These are phyloP conservation scores for Hystrix cristata DNA, from an alignment of 2,113 vertebrate genomes.

Conservation along the genomic window DNA sequence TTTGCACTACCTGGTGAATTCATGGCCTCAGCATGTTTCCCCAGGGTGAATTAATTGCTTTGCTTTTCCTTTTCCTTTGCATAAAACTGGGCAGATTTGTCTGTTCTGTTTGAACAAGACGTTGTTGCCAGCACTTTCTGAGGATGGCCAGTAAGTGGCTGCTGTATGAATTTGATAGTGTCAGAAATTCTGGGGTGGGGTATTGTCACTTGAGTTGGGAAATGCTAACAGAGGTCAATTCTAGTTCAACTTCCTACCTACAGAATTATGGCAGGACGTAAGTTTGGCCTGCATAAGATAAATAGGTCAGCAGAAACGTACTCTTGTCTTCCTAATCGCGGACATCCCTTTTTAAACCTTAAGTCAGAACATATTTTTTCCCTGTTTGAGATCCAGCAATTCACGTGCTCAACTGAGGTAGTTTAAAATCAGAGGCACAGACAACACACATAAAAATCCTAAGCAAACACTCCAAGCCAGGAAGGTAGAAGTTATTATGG, in stretches of 20 bases:
- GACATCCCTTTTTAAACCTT: conserved; percentile 79
- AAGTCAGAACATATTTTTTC: conserved; percentile 81
- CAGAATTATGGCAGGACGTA: conserved; percentile 86
- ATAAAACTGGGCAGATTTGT: conserved; percentile 69
- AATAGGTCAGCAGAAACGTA: conserved; percentile 83
- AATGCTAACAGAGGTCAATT: conserved; percentile 81
- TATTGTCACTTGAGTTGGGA: conserved; percentile 75
- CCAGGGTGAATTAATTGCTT: conserved; percentile 72
- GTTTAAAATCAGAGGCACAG: conserved; percentile 59
- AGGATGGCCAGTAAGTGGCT: conserved; percentile 73
- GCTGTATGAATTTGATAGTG: conserved; percentile 81
- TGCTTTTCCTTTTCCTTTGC: conserved; percentile 79
- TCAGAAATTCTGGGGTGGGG: conserved; percentile 81
- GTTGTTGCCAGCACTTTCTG: conserved; percentile 74
- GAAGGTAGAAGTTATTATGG: background rate
- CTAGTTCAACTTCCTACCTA: conserved; percentile 86
- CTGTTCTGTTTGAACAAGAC: conserved; percentile 72
- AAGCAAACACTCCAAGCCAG: background rate
- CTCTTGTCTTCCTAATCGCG: conserved; percentile 81
- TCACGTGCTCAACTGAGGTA: conserved; percentile 47
- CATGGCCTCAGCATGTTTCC: conserved; percentile 68
- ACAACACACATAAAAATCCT: conserved; percentile 58
- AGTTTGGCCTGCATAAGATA: conserved; percentile 74
- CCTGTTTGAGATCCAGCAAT: conserved; percentile 70
- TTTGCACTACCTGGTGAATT: conserved; percentile 60